Evolutionary conservation across 2,888 invertebrate species (phyloP), one percentile per base, ranked within the genome.

Genomic region (Altica lythri): DNA sequence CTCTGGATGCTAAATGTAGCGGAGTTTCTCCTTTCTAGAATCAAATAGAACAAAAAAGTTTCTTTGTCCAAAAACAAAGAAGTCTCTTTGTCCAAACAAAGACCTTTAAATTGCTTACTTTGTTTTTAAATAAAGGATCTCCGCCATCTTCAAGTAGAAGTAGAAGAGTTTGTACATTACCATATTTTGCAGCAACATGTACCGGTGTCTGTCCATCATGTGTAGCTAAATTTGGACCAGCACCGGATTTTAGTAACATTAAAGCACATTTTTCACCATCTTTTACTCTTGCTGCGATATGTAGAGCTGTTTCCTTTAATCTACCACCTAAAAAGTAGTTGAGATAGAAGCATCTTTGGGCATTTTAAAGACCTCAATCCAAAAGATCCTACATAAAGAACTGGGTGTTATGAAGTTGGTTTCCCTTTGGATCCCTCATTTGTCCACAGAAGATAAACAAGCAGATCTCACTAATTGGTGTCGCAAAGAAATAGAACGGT

Each of bases 121-220:
- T 93, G 32, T 96, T 93, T 75, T 92, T 92, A 68, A 83, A 86
- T 59, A 91, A 83, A 0, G 97, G 95, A 77, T 98, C 95, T 0
- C 96, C 98, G 1, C 90, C 93, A 71, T 98, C 98, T 72, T 94
- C 92, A 18, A 99, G 79, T 8, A 99, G 81, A 4, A 96, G 83
- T 63, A 89, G 78, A 44, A 95, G 81, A 4, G 96, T 93, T 47
- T 88, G 85, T 45, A 95, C 79, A 75, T 96, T 95, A 0, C 98
- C 99, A 69, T 90, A 87, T 64, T 91, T 86, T 0, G 97, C 93
- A 0, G 98, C 95, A 12, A 98, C 94, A 73, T 99, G 99, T 2
- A 98, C 89, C 0, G 98, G 95, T 1, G 97, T 97, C 79, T 96
- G 92, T 1, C 97, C 96, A 75, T 97, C 95, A 74, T 95, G 93